A percentile compares a stretch with the other conserved stretches of the same genome.
Conservation (phyloP, 2,113 vertebrate genomes). For the Aldabrachelys gigantea region DNA sequence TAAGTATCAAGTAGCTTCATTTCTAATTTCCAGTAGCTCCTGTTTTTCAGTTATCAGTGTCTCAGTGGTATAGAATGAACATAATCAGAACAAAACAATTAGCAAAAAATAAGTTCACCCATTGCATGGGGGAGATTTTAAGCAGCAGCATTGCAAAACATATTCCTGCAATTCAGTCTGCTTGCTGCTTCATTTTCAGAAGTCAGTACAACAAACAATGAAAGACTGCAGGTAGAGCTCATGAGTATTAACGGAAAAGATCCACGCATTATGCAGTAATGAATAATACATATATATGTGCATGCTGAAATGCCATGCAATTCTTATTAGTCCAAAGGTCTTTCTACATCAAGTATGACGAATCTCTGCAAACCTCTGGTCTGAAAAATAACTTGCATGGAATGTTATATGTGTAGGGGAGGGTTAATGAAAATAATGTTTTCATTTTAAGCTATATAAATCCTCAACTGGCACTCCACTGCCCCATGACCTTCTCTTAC, state of each 20-base stretch:
- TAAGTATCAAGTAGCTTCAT: neutral
- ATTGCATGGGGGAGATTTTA: rapidly evolving
- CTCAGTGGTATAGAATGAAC: neutral
- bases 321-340: conserved; percentile 12
- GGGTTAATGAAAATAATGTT: conserved; percentile 58
- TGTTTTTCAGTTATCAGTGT: neutral
- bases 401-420: neutral
- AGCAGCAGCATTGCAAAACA: neutral
- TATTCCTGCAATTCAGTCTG: neutral
- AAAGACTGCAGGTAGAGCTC: rapidly evolving
- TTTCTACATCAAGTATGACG: conserved; percentile 41
- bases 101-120: neutral
- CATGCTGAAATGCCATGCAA: neutral
- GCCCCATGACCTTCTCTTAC: conserved; percentile 55
- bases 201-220: neutral
- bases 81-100: neutral
- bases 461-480: conserved; percentile 70
- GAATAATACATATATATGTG: neutral
- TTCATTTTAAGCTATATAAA: conserved; percentile 85
- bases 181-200: neutral
- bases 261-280: neutral
- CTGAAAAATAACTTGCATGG: neutral
- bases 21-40: neutral
- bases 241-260: rapidly evolving
- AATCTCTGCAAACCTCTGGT: conserved; percentile 23